A percentile compares a stretch with the other conserved stretches of the same genome.
Conservation (phyloP, 2,888 invertebrate species). For the Temnothorax ravouxi region DNA sequence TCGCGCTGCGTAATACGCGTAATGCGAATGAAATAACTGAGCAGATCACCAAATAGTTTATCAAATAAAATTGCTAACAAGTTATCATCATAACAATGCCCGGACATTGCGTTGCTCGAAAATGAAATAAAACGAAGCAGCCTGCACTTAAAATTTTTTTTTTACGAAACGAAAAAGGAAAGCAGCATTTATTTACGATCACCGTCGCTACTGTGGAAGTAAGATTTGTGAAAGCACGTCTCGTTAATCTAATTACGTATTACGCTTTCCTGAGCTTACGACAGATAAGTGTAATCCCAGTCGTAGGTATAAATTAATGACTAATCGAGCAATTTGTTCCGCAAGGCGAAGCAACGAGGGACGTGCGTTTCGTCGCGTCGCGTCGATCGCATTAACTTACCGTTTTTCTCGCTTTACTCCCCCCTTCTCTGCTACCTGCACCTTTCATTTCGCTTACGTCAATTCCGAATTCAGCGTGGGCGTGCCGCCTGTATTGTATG, state of each 20-base stretch:
- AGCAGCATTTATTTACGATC: background rate
- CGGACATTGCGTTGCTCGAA: background rate
- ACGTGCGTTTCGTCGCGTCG: background rate
- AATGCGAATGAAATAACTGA: background rate
- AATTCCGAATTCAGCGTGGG: conserved; percentile 58
- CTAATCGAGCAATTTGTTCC: conserved; percentile 30
- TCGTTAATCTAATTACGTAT: conserved; percentile 17
- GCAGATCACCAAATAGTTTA: background rate
- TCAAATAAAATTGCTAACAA: conserved; percentile 5
- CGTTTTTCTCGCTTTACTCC: conserved; percentile 26
- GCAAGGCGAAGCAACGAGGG: background rate
- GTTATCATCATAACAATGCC: background rate
- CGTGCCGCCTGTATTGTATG: conserved; percentile 21
- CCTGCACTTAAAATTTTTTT: background rate
- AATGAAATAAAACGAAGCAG: background rate
- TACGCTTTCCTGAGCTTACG: conserved; percentile 15
- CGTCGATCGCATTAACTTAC: conserved; percentile 24
- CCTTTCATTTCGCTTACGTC: conserved; percentile 56
- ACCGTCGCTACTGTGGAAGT: background rate
- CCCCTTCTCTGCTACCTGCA: background rate
- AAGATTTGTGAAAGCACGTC: background rate
- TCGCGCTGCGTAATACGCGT: background rate
- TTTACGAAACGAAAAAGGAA: background rate
- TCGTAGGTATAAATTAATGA: conserved; percentile 15
- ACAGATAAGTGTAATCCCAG: conserved; percentile 14